Evolutionary conservation across 2,113 vertebrate genomes (phyloP).

Genomic region (Corythoichthys haematopterus): DNA sequence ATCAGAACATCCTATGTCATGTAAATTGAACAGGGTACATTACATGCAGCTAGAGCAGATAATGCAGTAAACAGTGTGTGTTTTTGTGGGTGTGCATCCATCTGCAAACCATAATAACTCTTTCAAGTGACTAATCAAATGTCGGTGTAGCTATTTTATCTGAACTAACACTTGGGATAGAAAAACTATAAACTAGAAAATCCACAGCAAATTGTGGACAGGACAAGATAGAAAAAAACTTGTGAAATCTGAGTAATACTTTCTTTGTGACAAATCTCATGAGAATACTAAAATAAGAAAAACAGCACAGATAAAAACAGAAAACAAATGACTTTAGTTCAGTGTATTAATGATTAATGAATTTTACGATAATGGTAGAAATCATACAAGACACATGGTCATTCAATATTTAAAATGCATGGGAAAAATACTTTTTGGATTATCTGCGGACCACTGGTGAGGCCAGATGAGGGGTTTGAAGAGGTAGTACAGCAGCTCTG

Average conservation of each 20-base stretch:
- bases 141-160: neutral
- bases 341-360: neutral
- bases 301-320: neutral
- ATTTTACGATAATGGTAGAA: neutral
- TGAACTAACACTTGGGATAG: neutral
- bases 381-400: constrained; percentile 7
- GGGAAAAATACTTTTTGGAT: neutral
- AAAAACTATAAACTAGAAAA: neutral
- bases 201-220: neutral
- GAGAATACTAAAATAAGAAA: neutral
- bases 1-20: neutral
- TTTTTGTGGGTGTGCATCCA: neutral
- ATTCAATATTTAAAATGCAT: constrained; percentile 5
- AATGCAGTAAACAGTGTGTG: constrained; percentile 7
- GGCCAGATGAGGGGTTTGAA: constrained; percentile 22
- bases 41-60: neutral
- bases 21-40: constrained; percentile 1
- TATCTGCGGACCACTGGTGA: constrained; percentile 12
- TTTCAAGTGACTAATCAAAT: constrained; percentile 13
- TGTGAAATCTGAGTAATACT: neutral
- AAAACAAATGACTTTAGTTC: neutral
- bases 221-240: neutral
- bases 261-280: neutral
- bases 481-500: constrained; percentile 22
- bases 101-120: neutral